Percentiles rank a stretch among this genome's conserved stretches.
phyloP scores from a whole-genome alignment of 2,797 vertebrate species.

The Poeciliopsis infans region DNA sequence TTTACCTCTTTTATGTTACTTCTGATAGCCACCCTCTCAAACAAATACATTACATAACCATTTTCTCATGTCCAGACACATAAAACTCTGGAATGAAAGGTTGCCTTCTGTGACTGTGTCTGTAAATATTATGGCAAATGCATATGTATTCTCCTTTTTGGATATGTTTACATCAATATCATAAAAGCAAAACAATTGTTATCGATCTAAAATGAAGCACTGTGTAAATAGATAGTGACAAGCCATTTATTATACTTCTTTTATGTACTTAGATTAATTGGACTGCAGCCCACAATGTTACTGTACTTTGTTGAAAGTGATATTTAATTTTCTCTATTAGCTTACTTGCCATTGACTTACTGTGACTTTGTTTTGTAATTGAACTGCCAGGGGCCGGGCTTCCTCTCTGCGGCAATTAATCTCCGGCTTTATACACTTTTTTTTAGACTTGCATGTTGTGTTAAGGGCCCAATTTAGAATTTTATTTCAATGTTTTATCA shows the following conservation, averaged over 20 bases:
- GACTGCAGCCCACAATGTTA: slow-evolving; percentile 28
- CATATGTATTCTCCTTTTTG: not conserved
- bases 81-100: not conserved
- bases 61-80: not conserved
- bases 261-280: slow-evolving; percentile 31
- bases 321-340: not conserved
- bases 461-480: slow-evolving; percentile 21
- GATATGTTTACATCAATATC: not conserved
- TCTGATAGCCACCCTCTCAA: not conserved
- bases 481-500: slow-evolving; percentile 7
- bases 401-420: slow-evolving; percentile 19
- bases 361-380: slow-evolving; percentile 20
- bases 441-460: slow-evolving; percentile 24
- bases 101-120: not conserved
- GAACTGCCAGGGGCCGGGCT: slow-evolving; percentile 12
- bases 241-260: slow-evolving; percentile 25
- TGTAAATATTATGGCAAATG: not conserved
- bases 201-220: not conserved
- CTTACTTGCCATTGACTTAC: not conserved
- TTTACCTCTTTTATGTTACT: not conserved
- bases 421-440: slow-evolving; percentile 18
- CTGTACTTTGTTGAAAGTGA: slow-evolving; percentile 27
- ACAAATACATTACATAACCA: not conserved
- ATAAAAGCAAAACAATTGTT: not conserved
- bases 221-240: slow-evolving; percentile 37